phyloP scores from a whole-genome alignment of 2,113 vertebrate genomes.

The Amblyornis subalaris region DNA sequence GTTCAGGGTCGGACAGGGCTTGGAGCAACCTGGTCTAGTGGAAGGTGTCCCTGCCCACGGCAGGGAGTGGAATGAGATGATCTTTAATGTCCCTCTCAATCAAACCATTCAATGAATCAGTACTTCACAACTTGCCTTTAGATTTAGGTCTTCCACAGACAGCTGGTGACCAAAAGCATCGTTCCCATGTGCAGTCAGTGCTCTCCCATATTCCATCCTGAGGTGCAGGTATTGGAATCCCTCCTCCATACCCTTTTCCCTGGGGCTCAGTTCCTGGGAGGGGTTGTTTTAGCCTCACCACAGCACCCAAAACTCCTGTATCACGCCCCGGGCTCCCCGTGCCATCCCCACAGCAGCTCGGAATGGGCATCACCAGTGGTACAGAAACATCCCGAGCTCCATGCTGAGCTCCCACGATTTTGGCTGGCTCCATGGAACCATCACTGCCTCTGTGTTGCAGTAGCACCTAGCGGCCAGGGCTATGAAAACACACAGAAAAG shows the following conservation, averaged over 20 bases:
- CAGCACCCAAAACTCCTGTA: not conserved
- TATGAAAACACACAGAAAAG: conserved; percentile 10
- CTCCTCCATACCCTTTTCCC: not conserved
- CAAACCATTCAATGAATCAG: not conserved
- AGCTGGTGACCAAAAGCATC: not conserved
- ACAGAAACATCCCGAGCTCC: not conserved
- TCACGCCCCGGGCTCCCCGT: not conserved
- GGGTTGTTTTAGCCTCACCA: not conserved
- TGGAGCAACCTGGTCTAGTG: not conserved
- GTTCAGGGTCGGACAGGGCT: not conserved
- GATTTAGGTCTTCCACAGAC: rapidly evolving
- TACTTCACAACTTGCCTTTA: not conserved
- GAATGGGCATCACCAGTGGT: not conserved
- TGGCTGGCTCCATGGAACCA: not conserved
- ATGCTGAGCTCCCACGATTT: not conserved
- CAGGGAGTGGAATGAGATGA: not conserved
- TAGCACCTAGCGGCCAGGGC: conserved; percentile 62
- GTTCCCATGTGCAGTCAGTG: not conserved
- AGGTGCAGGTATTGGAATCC: not conserved
- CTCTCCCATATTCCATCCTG: not conserved
- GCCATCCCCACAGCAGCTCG: not conserved
- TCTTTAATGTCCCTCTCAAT: not conserved
- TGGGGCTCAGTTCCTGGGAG: not conserved
- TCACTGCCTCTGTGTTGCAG: conserved; percentile 43
- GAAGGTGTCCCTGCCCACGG: not conserved